phyloP scores from a whole-genome alignment of 2,888 invertebrate genomes.

The Argyresthia goedartella region DNA sequence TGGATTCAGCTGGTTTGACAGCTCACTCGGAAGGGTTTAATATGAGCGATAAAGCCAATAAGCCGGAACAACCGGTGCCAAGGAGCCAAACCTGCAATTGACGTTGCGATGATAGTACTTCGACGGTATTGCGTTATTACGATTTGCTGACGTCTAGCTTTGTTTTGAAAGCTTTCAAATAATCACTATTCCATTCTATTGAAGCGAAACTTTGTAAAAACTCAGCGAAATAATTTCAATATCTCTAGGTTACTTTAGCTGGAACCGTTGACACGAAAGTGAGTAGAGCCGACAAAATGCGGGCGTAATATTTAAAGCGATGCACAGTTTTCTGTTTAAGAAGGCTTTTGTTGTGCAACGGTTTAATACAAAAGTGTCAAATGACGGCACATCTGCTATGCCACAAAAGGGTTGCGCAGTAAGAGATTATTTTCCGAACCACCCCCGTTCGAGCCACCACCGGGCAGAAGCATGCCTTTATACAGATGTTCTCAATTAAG shows the following conservation, averaged over 20 bases:
- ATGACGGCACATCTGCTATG: constrained; percentile 67
- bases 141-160: not conserved
- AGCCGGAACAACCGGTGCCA: constrained; percentile 64
- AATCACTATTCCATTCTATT: too few relatives aligned
- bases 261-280: constrained; percentile 12
- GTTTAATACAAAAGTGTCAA: constrained; percentile 72
- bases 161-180: too few relatives aligned
- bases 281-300: constrained; percentile 48
- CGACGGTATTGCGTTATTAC: not conserved
- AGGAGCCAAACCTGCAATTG: constrained; percentile 59
- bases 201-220: too few relatives aligned
- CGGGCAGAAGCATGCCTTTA: constrained; percentile 53
- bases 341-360: constrained; percentile 69
- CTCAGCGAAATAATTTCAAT: too few relatives aligned
- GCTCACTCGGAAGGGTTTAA: constrained; percentile 64
- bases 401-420: constrained; percentile 65
- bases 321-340: constrained; percentile 68
- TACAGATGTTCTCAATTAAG: constrained; percentile 54
- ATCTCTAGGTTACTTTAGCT: too few relatives aligned
- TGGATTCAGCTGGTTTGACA: constrained; percentile 57
- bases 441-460: constrained; percentile 36
- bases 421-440: constrained; percentile 69
- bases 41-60: constrained; percentile 66
- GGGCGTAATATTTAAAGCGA: constrained; percentile 59
- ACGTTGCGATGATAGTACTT: constrained; percentile 50